Conservation (phyloP, 2,113 vertebrate genomes). For the Hippocampus barbouri region DNA sequence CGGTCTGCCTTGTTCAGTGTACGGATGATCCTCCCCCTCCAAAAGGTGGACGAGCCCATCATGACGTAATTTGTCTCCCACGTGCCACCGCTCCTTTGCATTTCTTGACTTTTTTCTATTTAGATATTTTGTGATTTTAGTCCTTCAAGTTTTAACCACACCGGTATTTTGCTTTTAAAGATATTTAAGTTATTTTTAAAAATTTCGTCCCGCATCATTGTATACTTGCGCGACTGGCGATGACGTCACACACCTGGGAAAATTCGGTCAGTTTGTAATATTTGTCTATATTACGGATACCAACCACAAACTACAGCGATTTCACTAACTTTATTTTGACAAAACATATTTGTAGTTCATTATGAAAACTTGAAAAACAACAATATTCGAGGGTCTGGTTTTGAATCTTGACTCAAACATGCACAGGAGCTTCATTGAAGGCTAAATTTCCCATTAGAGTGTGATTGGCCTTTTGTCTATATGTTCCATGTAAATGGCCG, state of each 20-base stretch:
- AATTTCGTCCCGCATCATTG: too few species aligned
- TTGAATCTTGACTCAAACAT: background rate
- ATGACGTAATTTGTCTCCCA: conserved; percentile 3
- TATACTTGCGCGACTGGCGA: background rate
- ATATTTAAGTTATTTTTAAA: background rate
- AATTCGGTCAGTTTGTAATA: background rate
- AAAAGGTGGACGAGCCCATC: conserved; percentile 37
- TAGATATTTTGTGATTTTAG: background rate
- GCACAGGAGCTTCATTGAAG: too few species aligned
- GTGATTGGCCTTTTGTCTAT: too few species aligned
- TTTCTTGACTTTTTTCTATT: background rate
- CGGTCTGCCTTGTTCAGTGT: conserved; percentile 24
- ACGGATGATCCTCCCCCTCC: conserved; percentile 43
- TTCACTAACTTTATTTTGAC: background rate
- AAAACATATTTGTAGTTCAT: background rate
- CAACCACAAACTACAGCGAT: background rate
- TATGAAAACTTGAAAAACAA: background rate
- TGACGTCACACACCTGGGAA: background rate
- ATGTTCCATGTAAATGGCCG: too few species aligned
- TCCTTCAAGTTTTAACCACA: background rate
- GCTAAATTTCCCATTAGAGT: too few species aligned
- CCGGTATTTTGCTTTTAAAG: background rate
- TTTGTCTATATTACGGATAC: background rate
- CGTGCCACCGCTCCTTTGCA: conserved; percentile 7
- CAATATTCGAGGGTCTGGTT: background rate